phyloP scores from a whole-genome alignment of 1,140 invertebrate genomes.

The Campoletis sonorensis region DNA sequence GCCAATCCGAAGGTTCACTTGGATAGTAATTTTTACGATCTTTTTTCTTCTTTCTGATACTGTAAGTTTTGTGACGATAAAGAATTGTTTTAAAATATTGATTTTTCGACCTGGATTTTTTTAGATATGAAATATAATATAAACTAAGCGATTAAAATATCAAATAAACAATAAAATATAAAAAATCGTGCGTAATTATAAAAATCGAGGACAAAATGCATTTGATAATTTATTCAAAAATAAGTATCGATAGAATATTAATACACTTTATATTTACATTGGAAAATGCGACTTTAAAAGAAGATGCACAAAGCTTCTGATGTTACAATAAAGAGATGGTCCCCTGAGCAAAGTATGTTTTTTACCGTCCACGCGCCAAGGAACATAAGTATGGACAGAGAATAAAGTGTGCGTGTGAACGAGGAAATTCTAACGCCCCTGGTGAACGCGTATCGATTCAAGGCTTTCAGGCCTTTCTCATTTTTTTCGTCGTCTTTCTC shows the following conservation, averaged over 20 bases:
- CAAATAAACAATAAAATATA: no score
- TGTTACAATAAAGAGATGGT: neutral
- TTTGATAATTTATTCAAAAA: no score
- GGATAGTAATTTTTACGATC: no score
- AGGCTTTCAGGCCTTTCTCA: constrained; percentile 19
- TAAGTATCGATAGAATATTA: no score
- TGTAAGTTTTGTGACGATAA: no score
- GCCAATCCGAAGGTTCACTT: neutral
- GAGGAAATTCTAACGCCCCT: constrained; percentile 19
- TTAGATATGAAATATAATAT: no score
- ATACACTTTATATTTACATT: neutral
- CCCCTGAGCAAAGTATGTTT: neutral
- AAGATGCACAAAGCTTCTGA: neutral
- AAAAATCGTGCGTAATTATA: no score
- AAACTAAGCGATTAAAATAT: no score
- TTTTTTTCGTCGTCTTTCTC: constrained; percentile 6
- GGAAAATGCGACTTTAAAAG: neutral
- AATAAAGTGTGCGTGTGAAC: constrained; percentile 10
- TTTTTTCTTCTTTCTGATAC: no score
- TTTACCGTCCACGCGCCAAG: neutral
- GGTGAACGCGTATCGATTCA: constrained; percentile 19
- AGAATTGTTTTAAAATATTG: no score
- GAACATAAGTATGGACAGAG: neutral
- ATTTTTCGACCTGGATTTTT: no score
- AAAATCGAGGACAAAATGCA: no score